phyloP scores from a whole-genome alignment of 2,797 vertebrate genomes.

The Periparus ater region DNA sequence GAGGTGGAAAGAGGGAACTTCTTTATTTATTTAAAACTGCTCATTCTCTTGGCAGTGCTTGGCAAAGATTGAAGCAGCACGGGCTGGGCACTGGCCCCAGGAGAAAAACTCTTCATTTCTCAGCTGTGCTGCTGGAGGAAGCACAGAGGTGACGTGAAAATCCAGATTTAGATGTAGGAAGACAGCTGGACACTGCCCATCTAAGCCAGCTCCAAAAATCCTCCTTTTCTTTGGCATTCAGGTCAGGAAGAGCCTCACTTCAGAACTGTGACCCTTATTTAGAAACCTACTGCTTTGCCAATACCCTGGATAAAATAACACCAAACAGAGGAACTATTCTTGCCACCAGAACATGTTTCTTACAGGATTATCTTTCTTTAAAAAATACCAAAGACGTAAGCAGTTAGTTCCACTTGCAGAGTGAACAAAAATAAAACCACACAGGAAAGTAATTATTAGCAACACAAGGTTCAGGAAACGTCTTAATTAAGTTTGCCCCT shows the following conservation, averaged over 20 bases:
- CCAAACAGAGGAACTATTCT: background rate
- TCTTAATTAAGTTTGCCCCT: background rate
- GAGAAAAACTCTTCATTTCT: background rate
- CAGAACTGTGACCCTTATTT: background rate
- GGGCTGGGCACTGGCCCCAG: background rate
- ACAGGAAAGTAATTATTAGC: background rate
- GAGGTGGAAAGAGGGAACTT: background rate
- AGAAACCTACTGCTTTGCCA: background rate
- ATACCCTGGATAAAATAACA: background rate
- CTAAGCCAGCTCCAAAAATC: background rate
- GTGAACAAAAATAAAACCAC: background rate
- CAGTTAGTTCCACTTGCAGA: background rate
- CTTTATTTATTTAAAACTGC: too few relatives aligned
- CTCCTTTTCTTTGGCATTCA: background rate
- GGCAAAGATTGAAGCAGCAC: background rate
- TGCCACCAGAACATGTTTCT: background rate
- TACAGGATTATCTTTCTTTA: background rate
- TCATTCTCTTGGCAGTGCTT: background rate
- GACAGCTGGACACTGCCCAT: background rate
- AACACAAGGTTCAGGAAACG: background rate
- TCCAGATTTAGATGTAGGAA: background rate
- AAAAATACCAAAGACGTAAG: background rate
- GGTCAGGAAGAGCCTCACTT: background rate
- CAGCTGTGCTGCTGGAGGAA: background rate
- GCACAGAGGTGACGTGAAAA: background rate